Percentiles rank a stretch among this genome's conserved stretches.
Conservation (phyloP, 30 jellyfish, hydroid and myxozoan species). For the Hydractinia symbiolongicarpus region DNA sequence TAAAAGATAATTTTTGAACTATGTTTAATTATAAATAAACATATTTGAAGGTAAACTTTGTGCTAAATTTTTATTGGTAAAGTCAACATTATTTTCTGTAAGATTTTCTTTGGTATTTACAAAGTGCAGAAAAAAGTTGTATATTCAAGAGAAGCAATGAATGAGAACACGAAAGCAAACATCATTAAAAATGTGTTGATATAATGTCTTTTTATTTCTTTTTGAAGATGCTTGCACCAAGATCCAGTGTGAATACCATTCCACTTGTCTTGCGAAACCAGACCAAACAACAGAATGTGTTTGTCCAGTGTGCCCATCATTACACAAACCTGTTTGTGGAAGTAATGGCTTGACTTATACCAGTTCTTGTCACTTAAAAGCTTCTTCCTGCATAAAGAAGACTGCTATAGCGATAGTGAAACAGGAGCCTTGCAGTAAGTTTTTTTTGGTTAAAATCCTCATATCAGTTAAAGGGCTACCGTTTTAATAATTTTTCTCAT, state of each 20-base stretch:
- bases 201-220: too few species aligned
- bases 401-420: constrained; percentile 5
- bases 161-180: too few species aligned
- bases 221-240: constrained; percentile 25
- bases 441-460: background rate
- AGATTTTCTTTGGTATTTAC: too few species aligned
- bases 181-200: too few species aligned
- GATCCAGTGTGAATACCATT: constrained; percentile 25
- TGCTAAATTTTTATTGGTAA: too few species aligned
- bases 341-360: constrained; percentile 69
- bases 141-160: too few species aligned
- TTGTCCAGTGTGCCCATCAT: constrained; percentile 46
- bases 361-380: constrained; percentile 57
- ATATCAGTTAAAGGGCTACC: background rate
- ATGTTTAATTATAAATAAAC: too few species aligned
- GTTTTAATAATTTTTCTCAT: background rate
- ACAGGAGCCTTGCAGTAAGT: constrained; percentile 18
- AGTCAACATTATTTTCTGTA: too few species aligned
- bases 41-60: too few species aligned
- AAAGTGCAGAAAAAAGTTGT: too few species aligned
- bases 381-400: constrained; percentile 48
- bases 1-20: too few species aligned
- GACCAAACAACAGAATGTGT: constrained; percentile 55
- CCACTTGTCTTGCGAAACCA: constrained; percentile 33
- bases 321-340: constrained; percentile 83